Evolutionary conservation across 2,797 vertebrate species (phyloP).

Genomic region (Diceros bicornis): DNA sequence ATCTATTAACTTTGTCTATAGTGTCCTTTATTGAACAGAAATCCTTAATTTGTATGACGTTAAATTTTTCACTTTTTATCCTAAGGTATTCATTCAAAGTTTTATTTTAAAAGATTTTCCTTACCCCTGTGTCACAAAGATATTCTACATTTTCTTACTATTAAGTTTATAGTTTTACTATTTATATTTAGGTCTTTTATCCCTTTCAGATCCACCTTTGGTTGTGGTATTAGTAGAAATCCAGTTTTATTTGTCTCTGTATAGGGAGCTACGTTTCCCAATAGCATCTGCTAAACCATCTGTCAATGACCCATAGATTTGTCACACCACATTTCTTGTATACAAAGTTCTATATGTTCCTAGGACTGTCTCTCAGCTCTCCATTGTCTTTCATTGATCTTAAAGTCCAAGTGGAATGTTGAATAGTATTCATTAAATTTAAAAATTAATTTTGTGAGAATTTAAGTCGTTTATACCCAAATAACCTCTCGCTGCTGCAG

Average conservation of each 20-base stretch:
- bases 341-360: neutral
- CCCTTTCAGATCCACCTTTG: neutral
- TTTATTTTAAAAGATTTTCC: neutral
- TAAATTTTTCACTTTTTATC: slow-evolving; percentile 23
- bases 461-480: neutral
- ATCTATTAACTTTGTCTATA: neutral
- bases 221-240: neutral
- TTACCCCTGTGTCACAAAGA: neutral
- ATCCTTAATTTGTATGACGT: neutral
- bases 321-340: neutral
- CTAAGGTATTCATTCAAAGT: neutral
- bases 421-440: neutral
- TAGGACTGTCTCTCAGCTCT: neutral
- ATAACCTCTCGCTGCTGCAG: neutral
- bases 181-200: neutral
- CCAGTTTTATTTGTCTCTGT: slow-evolving; percentile 39
- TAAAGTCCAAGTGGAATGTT: neutral
- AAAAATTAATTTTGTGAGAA: slow-evolving; percentile 59
- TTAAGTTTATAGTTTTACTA: neutral
- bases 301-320: neutral
- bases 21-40: neutral
- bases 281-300: neutral
- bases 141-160: neutral
- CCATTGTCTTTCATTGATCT: neutral
- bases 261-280: neutral